Base-by-base conservation (phyloP, 2,797 vertebrate species). In the Okamejei kenojei region DNA sequence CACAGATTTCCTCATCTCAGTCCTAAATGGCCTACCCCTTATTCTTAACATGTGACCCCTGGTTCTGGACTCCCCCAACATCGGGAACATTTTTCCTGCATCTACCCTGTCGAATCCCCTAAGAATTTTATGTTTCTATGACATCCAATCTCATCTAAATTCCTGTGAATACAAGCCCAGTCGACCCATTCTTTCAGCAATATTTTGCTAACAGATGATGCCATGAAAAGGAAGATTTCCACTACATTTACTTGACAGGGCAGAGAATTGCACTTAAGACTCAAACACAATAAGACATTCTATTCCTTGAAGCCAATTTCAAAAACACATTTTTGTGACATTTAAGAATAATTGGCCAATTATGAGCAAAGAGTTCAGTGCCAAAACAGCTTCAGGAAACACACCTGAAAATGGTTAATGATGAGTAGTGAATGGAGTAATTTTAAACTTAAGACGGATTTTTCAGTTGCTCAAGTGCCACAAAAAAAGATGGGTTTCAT, bases 271-370 rank as follows among this genome's bases (percentile, higher is more conserved):
- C 90, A 38, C 13, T 11, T 65, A 19, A 32, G 35, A 15, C 8
- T n/a, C n/a, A 74, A 91, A 91, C 38, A 38, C 21, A 54, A 21
- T 54, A 35, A 23, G 35, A 65, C 17, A 88, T 35, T 74, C 68
- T 4, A 54, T 91, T 91, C 32, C 73, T 73, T 91, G 13, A 74
- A 91, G 6, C 32, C 61, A 88, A 88, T n/a, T 88, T 88, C 84
- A 65, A 21, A 65, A 65, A 35, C 84, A 65, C 84, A 65, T 65
- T 35, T 54, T 35, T 65, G 63, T 2, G 7, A 29, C 54, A 61
- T 61, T 61, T 58, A 21, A 38, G 45, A 6, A 61, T 84, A 84
- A 61, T 84, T 84, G 26, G 81, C 54, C 81, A 61, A 84, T 61
- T 84, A 61, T n/a, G 11, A 84, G 0, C n/a, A 35, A 32, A 3